phyloP scores from a whole-genome alignment of 37 sponge, comb jelly and placozoan species.

The Oscarella lobularis region DNA sequence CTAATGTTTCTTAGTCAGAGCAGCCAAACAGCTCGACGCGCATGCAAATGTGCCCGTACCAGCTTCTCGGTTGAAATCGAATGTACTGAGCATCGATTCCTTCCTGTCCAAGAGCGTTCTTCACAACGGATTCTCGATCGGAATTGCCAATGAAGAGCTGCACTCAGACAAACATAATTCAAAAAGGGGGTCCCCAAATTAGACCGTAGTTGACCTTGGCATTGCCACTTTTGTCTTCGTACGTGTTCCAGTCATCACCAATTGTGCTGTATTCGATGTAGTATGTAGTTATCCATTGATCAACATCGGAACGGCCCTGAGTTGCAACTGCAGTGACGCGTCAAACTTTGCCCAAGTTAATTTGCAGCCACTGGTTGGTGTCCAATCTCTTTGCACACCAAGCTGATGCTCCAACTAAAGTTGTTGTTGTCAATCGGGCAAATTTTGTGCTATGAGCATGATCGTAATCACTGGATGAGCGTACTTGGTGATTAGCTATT shows the following conservation, averaged over 20 bases:
- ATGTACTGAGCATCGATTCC: slow-evolving; percentile 2
- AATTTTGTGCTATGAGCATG: not conserved
- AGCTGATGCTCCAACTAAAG: not conserved
- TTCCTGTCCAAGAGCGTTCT: slow-evolving; percentile 2
- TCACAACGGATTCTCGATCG: not conserved
- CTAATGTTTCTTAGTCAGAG: not conserved
- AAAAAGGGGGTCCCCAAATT: too few relatives aligned
- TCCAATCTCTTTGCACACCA: not conserved
- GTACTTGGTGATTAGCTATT: not conserved
- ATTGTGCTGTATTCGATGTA: not conserved
- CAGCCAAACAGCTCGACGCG: slow-evolving; percentile 1
- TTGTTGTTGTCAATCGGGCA: too few relatives aligned
- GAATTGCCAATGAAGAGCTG: not conserved
- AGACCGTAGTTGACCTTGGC: too few relatives aligned
- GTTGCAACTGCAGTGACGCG: not conserved
- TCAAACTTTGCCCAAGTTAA: not conserved
- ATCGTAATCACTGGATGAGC: not conserved
- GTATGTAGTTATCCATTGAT: not conserved
- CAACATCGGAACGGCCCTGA: not conserved
- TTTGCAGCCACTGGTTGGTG: not conserved
- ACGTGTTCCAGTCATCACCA: not conserved
- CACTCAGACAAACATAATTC: not conserved
- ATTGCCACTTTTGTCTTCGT: too few relatives aligned
- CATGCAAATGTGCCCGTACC: not conserved
- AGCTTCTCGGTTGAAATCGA: not conserved